A percentile compares a stretch with the other conserved stretches of the same genome.
Evolutionary conservation across 2,888 invertebrate species (phyloP).

Genomic region (Pimpla rufipes): DNA sequence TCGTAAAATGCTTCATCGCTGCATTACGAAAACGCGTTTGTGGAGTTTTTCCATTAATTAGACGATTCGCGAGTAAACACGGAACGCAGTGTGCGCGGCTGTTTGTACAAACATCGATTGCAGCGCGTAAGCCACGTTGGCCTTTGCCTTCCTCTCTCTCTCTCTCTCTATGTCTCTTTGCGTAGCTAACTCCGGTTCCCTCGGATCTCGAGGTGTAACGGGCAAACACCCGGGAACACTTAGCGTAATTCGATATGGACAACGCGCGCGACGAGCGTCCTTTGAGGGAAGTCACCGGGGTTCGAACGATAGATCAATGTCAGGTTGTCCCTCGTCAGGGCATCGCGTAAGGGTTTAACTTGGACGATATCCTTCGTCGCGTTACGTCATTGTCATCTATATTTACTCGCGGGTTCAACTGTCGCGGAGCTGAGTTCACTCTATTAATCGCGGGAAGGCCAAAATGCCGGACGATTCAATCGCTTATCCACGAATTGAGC

Average conservation of each 20-base stretch:
- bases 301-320: conserved; percentile 66
- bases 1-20: neutral
- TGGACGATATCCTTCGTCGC: conserved; percentile 32
- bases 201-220: conserved; percentile 53
- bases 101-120: conserved; percentile 38
- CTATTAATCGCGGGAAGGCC: conserved; percentile 33
- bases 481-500: neutral
- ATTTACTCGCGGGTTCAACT: conserved; percentile 36
- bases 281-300: conserved; percentile 49
- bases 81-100: neutral
- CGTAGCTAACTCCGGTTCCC: conserved; percentile 23
- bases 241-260: conserved; percentile 72
- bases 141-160: neutral
- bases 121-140: neutral
- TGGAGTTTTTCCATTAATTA: conserved; percentile 32
- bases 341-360: conserved; percentile 58
- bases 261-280: conserved; percentile 41
- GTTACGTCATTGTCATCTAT: conserved; percentile 57
- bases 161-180: neutral
- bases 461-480: conserved; percentile 20
- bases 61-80: conserved; percentile 22
- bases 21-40: neutral
- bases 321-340: conserved; percentile 57
- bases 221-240: conserved; percentile 70
- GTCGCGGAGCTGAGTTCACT: conserved; percentile 6